Percentiles rank a stretch among this genome's conserved stretches.
Conservation (phyloP, 2,888 invertebrate species). For the Trilocha varians region DNA sequence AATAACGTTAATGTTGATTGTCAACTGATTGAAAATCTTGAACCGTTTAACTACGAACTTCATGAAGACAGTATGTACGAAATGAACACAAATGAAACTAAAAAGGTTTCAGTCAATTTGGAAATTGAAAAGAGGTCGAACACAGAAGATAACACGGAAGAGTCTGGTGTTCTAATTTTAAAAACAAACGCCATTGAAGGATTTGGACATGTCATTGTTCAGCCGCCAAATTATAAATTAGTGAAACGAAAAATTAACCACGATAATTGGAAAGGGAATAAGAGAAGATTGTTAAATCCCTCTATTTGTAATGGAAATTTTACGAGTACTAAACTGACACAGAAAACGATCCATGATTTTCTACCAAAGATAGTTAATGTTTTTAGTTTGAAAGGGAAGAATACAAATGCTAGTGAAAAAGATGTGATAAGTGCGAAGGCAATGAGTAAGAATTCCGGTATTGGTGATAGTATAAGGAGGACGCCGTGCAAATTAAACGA, state of each 20-base stretch:
- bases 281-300: conserved; percentile 21
- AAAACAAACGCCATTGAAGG: conserved; percentile 60
- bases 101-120: conserved; percentile 48
- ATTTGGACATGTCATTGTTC: conserved; percentile 60
- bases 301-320: conserved; percentile 34
- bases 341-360: conserved; percentile 42
- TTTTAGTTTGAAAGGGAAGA: conserved; percentile 17
- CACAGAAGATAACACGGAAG: conserved; percentile 31
- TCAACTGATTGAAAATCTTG: conserved; percentile 35
- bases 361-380: conserved; percentile 30
- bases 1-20: conserved; percentile 37
- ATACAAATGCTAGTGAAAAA: conserved; percentile 11
- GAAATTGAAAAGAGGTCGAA: conserved; percentile 58
- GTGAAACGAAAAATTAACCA: conserved; percentile 45
- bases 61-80: conserved; percentile 36
- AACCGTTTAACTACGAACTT: conserved; percentile 26
- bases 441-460: conserved; percentile 53
- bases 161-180: conserved; percentile 64
- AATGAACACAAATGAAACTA: conserved; percentile 22
- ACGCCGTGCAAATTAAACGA: conserved; percentile 20
- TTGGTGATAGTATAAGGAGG: conserved; percentile 30
- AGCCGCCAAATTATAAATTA: conserved; percentile 65
- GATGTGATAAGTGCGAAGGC: conserved; percentile 26
- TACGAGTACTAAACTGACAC: conserved; percentile 32
- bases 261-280: conserved; percentile 32